A percentile compares a stretch with the other conserved stretches of the same genome.
Evolutionary conservation across 2,113 vertebrate genomes (phyloP).

Genomic region (Micronycteris hirsuta): DNA sequence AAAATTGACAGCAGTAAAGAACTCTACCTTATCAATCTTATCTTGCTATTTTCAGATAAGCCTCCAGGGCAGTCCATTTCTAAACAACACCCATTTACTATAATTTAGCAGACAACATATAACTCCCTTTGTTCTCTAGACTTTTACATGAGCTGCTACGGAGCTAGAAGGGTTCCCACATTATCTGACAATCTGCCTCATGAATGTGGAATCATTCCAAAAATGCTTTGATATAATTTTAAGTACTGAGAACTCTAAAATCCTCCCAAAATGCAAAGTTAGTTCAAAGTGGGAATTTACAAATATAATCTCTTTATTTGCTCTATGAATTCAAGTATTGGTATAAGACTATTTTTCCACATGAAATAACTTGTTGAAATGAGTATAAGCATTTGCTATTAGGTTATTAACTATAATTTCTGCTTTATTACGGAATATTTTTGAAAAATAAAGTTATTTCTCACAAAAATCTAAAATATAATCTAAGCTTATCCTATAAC

Average conservation of each 20-base stretch:
- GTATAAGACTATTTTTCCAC: neutral
- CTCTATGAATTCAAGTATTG: neutral
- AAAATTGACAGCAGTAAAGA: neutral
- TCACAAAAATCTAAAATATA: neutral
- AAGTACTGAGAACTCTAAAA: neutral
- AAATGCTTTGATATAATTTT: neutral
- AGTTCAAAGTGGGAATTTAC: neutral
- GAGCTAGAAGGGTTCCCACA: neutral
- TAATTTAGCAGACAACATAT: neutral
- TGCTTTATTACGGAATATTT: neutral
- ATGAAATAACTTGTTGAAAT: neutral
- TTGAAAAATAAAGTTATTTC: neutral
- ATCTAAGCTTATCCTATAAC: neutral
- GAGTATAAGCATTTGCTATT: neutral
- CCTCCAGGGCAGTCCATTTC: neutral
- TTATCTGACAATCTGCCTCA: neutral
- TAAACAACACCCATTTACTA: neutral
- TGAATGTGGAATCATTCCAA: neutral
- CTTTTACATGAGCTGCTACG: neutral
- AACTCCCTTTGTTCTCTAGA: neutral
- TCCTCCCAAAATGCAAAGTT: neutral
- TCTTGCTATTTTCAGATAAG: neutral
- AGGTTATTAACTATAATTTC: neutral
- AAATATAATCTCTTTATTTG: neutral
- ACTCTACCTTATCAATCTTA: neutral